Percentiles rank a stretch among this genome's conserved stretches.
These are phyloP conservation scores for Catharus bicknelli DNA, from an alignment of 2,113 vertebrate species.

Conservation along the genomic window DNA sequence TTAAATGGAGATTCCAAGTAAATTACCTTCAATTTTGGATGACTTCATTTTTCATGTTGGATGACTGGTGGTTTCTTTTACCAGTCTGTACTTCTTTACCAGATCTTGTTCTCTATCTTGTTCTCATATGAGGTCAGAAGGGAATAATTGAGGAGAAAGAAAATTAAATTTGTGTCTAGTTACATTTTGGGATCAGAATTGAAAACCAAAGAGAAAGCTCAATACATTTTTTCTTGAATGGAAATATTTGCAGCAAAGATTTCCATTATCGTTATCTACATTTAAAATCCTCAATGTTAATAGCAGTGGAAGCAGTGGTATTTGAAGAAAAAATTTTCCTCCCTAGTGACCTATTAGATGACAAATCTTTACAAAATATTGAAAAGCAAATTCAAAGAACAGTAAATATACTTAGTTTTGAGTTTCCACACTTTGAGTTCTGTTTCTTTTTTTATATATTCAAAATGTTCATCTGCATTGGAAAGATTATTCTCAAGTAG, in stretches of 20 bases:
- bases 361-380: not conserved
- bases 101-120: not conserved
- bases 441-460: not conserved
- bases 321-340: not conserved
- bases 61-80: not conserved
- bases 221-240: not conserved
- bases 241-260: not conserved
- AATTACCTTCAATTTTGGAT: rapidly evolving
- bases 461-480: not conserved
- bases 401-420: not conserved
- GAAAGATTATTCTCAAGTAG: not conserved
- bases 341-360: not conserved
- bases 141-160: not conserved
- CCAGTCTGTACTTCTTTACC: not conserved
- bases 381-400: not conserved
- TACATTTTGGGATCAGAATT: not conserved
- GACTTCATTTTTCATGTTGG: not conserved
- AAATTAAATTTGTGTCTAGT: not conserved
- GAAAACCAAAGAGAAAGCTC: not conserved
- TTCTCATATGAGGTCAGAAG: not conserved
- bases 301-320: not conserved
- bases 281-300: not conserved
- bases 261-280: not conserved
- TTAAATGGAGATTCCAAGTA: not conserved
- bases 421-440: not conserved